These are phyloP conservation scores for Dufourea novaeangliae DNA, from an alignment of 1,140 invertebrate genomes.

Conservation along the genomic window DNA sequence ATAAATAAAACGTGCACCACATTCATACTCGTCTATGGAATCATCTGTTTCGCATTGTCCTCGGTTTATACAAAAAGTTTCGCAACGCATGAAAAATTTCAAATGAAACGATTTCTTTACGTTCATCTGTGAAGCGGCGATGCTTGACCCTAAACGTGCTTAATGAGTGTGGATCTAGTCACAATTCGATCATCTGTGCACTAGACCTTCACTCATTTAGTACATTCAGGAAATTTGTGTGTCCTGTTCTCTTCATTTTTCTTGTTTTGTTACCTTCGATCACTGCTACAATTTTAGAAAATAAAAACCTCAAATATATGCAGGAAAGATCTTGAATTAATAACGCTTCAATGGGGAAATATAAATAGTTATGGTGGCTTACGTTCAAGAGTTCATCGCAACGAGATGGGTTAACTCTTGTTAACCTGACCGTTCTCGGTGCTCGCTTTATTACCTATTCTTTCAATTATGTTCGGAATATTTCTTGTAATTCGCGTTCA, in stretches of 20 bases:
- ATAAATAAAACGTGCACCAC: slow-evolving; percentile 86
- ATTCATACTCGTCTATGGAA: slow-evolving; percentile 89
- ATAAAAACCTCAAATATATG: neutral
- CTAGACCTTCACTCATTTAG: slow-evolving; percentile 88
- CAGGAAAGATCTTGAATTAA: slow-evolving; percentile 8
- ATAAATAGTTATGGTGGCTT: slow-evolving; percentile 1
- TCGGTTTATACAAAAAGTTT: neutral
- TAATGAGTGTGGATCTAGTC: slow-evolving; percentile 96
- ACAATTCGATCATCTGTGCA: slow-evolving; percentile 85
- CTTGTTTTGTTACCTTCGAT: neutral
- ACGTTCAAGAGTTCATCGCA: slow-evolving; percentile 18
- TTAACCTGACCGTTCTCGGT: slow-evolving; percentile 66
- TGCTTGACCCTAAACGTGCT: slow-evolving; percentile 76
- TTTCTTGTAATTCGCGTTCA: slow-evolving; percentile 40
- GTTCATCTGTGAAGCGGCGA: slow-evolving; percentile 15
- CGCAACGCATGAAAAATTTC: neutral
- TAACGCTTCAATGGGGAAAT: slow-evolving; percentile 10
- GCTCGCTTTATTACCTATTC: slow-evolving; percentile 64
- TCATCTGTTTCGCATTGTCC: slow-evolving; percentile 67
- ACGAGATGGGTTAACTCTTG: slow-evolving; percentile 69
- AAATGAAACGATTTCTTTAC: neutral
- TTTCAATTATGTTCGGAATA: slow-evolving; percentile 64
- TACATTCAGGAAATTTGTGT: slow-evolving; percentile 66
- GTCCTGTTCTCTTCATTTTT: slow-evolving; percentile 3
- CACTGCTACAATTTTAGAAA: neutral